A percentile compares a stretch with the other conserved stretches of the same genome.
These are phyloP conservation scores for Hyposoter dolosus DNA, from an alignment of 2,888 invertebrate genomes.

Conservation along the genomic window DNA sequence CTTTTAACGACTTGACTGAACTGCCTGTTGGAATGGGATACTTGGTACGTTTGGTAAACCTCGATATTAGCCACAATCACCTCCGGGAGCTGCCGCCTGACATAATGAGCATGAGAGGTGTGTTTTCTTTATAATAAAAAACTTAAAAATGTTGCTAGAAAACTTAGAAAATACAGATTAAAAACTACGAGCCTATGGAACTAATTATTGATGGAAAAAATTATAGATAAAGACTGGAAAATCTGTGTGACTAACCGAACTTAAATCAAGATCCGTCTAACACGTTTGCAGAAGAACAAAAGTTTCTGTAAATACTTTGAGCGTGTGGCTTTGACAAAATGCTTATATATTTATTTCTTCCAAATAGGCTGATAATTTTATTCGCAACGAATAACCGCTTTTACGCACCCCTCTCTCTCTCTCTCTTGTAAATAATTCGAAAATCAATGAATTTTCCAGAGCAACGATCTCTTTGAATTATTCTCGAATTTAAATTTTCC, in stretches of 20 bases:
- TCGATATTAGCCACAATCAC: constrained; percentile 91
- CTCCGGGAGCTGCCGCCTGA: constrained; percentile 92
- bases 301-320: constrained; percentile 51
- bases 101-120: constrained; percentile 93
- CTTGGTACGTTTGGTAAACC: constrained; percentile 90
- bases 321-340: constrained; percentile 50
- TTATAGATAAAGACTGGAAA: constrained; percentile 7
- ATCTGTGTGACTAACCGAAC: constrained; percentile 17
- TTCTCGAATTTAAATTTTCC: background rate
- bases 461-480: background rate
- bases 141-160: background rate
- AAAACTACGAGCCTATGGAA: background rate
- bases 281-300: constrained; percentile 41
- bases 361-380: background rate
- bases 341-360: background rate
- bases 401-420: background rate
- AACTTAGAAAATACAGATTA: background rate
- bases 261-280: constrained; percentile 53
- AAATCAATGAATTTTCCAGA: background rate
- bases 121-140: constrained; percentile 36
- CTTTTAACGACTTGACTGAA: constrained; percentile 90
- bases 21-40: constrained; percentile 94
- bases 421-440: background rate
- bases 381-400: constrained; percentile 9
- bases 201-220: background rate